A percentile compares a stretch with the other conserved stretches of the same genome.
These are phyloP conservation scores for Sus scrofa DNA, from an alignment of 2,113 vertebrate species.

Conservation along the genomic window T2T-Sscrofa CM000820.6:33038501-33039000, in stretches of 20 bases:
- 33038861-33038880: constrained; percentile 18
- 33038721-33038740: neutral
- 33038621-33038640: neutral
- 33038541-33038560: neutral
- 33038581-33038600: neutral
- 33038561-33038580: neutral
- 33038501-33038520: neutral
- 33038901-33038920: constrained; percentile 30
- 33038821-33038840: neutral
- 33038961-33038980: neutral
- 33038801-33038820: neutral
- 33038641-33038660: neutral
- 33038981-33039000: neutral
- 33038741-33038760: neutral
- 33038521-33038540: neutral
- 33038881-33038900: neutral
- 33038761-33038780: neutral
- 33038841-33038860: neutral
- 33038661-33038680: neutral
- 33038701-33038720: neutral
- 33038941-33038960: neutral
- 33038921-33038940: neutral
- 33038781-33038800: neutral
- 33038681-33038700: neutral
- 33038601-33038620: neutral